Conservation (phyloP, 2,888 invertebrate species). For the Dolomedes plantarius region DNA sequence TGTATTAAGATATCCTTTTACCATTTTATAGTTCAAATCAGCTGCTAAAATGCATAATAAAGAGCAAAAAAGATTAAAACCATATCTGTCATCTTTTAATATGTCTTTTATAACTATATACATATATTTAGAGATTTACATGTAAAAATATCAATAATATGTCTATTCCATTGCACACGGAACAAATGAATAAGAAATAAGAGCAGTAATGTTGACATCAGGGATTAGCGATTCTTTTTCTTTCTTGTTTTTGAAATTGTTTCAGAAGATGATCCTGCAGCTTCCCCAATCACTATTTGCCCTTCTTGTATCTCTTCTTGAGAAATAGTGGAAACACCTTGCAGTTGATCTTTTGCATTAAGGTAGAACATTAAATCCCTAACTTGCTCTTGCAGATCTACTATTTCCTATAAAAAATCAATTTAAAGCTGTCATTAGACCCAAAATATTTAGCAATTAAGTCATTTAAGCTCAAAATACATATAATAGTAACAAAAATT, state of each 20-base stretch:
- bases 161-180: neutral
- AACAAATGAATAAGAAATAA: neutral
- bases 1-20: no score
- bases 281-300: slow-evolving; percentile 71
- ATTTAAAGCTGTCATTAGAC: no score
- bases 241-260: slow-evolving; percentile 29
- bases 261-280: slow-evolving; percentile 37
- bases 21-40: no score
- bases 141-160: neutral
- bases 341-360: slow-evolving; percentile 85
- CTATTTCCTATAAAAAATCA: slow-evolving; percentile 80
- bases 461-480: no score
- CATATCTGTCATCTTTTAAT: no score
- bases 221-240: slow-evolving; percentile 47
- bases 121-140: neutral
- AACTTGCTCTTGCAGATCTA: slow-evolving; percentile 91
- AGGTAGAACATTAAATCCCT: slow-evolving; percentile 98
- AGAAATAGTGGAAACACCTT: slow-evolving; percentile 73
- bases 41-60: no score
- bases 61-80: no score
- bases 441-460: no score
- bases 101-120: neutral
- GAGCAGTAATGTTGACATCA: no score
- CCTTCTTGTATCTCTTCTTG: slow-evolving; percentile 73
- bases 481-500: no score